Base-by-base conservation (phyloP, 2,888 invertebrate genomes). In the Watsonalla binaria region DNA sequence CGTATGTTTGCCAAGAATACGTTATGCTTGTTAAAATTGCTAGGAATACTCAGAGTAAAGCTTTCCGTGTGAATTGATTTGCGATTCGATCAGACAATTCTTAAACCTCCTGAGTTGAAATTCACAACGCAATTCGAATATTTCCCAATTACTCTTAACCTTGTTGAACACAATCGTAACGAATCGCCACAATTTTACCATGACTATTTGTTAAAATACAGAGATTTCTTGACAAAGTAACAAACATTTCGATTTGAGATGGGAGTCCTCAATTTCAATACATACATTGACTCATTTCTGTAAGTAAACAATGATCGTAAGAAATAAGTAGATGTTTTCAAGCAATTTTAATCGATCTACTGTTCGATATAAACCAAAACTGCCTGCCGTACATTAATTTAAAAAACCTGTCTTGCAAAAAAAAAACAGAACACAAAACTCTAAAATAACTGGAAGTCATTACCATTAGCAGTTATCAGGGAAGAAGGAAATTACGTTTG, bases 81-180 rank as follows among this genome's bases (percentile, higher is more conserved):
- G 7, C 6, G 14, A 39, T 49, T 49, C 37, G 49, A 46, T 11
- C 5, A 37, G 14, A 37, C 9, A 37, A 37, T 14, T 49, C 35
- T 6, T 37, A 8, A 37, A 8, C 2, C 35, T 14, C 37, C 48
- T 50, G 51, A 56, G 53, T 58, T 57, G 61, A 62, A 65, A 65
- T 59, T 65, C 64, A 57, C 61, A 59, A 51, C 51, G 65, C 60
- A 70, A 69, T 57, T 5, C 51, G 59, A 53, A 61, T 11, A 42
- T 70, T 76, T 65, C 70, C 57, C 61, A 68, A 73, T 53, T 61
- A 63, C 59, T 62, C 57, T 48, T 65, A 72, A 65, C 77, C 78
- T 64, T 80, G 77, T 74, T 74, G 72, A 65, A 59, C 65, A 58
- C 37, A 58, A 55, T 65, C 64, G 65, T 57, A 65, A 70, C 75